Conservation (phyloP, 2,888 invertebrate genomes). For the Conomelus anceps region DNA sequence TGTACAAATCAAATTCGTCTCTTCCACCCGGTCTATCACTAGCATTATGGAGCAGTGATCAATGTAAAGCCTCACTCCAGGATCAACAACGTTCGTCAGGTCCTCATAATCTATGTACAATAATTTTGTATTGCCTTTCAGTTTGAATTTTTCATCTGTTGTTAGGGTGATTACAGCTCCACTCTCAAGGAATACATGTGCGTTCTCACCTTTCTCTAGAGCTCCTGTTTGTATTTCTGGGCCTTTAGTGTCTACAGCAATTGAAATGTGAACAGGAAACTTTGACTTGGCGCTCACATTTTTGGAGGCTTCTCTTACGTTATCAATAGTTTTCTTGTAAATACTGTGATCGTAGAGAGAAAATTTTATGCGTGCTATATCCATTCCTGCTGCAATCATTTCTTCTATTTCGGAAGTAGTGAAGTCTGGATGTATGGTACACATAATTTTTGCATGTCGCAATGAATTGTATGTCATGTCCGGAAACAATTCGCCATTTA, state of each 20-base stretch:
- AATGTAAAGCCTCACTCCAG: slow-evolving; percentile 48
- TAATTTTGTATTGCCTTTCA: slow-evolving; percentile 45
- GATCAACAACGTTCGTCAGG: slow-evolving; percentile 48
- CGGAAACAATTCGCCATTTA: neutral
- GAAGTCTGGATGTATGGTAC: neutral
- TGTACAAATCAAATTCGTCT: neutral
- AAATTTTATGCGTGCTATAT: slow-evolving; percentile 53
- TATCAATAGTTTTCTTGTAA: slow-evolving; percentile 48
- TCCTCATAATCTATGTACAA: slow-evolving; percentile 55
- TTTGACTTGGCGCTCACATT: slow-evolving; percentile 40
- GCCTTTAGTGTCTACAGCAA: slow-evolving; percentile 58
- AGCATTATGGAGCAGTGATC: slow-evolving; percentile 57
- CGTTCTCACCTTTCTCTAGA: slow-evolving; percentile 43
- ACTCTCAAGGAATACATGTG: slow-evolving; percentile 46
- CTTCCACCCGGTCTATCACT: slow-evolving; percentile 47
- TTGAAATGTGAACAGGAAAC: slow-evolving; percentile 45
- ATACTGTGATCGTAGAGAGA: slow-evolving; percentile 54
- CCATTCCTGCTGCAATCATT: slow-evolving; percentile 55
- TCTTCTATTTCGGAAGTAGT: slow-evolving; percentile 30
- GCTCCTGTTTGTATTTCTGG: slow-evolving; percentile 57
- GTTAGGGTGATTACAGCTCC: slow-evolving; percentile 48
- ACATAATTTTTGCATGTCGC: neutral
- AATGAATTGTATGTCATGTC: neutral
- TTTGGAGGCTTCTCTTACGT: slow-evolving; percentile 47
- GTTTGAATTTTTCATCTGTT: slow-evolving; percentile 46